Evolutionary conservation across 2,797 vertebrate genomes (phyloP).

Genomic region (Arrhamphus sclerolepis): DNA sequence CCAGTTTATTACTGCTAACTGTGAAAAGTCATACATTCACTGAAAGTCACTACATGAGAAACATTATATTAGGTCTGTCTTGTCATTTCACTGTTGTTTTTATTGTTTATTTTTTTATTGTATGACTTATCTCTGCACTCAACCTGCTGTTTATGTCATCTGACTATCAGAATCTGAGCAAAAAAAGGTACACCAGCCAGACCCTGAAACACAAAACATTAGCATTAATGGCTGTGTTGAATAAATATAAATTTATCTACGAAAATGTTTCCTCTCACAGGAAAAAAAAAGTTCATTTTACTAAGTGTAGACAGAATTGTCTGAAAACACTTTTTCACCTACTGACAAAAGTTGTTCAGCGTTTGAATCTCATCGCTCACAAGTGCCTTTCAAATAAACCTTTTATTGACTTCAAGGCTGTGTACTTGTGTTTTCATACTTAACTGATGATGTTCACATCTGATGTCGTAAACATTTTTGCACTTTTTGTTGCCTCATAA

Average conservation of each 20-base stretch:
- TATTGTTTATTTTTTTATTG: neutral
- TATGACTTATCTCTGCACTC: neutral
- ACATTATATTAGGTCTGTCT: too few relatives aligned
- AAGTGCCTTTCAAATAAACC: constrained; percentile 54
- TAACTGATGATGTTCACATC: neutral
- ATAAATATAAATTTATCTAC: too few relatives aligned
- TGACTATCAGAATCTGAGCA: neutral
- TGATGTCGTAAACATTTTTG: neutral
- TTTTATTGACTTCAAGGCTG: constrained; percentile 30
- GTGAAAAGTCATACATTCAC: neutral
- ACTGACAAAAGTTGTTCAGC: constrained; percentile 3
- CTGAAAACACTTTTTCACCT: neutral
- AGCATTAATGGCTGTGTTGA: neutral
- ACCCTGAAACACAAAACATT: neutral
- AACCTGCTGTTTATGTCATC: neutral
- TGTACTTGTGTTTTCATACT: constrained; percentile 36
- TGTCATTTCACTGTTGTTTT: neutral
- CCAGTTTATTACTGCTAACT: neutral
- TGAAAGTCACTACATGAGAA: neutral
- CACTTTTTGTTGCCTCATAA: constrained; percentile 17
- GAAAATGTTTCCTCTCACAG: too few relatives aligned
- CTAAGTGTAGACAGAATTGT: neutral
- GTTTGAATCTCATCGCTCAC: neutral
- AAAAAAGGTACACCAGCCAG: neutral
- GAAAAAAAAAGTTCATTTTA: too few relatives aligned